Evolutionary conservation across 2,113 vertebrate species (phyloP), one percentile per base, ranked within the genome.

Genomic region (Pseudopipra pipra): DNA sequence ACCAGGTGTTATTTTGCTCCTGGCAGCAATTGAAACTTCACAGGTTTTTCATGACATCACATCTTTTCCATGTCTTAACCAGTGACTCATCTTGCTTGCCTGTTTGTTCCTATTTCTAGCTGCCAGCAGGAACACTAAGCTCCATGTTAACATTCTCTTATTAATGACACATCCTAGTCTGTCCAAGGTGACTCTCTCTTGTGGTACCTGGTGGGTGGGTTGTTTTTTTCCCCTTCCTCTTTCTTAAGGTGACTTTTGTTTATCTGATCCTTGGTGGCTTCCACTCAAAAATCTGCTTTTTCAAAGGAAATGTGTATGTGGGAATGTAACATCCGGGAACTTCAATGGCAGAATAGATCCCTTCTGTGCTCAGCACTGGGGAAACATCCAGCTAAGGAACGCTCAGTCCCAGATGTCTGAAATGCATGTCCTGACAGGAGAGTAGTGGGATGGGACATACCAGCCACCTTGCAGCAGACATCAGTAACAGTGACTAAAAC

Each of bases 31-130:
- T 92, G 85, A 94, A 97, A 93, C 94, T 96, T 97, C 79, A 65
- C 90, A 95, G 89, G 76, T 77, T 89, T 96, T 96, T 96, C 88
- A 82, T 95, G 95, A 96, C 94, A 96, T 93, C 79, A 82, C 28
- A 13, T 95, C 93, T 95, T 85, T 91, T 87, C 91, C 85, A 58
- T 87, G 85, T 86, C 95, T 97, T 93, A 95, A 89, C 77, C 84
- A 93, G 91, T 97, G 96, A 95, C 85, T 97, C 96, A 97, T 95
- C 83, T 74, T 92, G 80, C 70, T 95, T 85, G 93, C 71, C 91
- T 96, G 88, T 95, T 96, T 92, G 87, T 93, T 97, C 89, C 95
- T 96, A 96, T 96, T 97, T 96, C 86, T 94, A 80, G 87, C 88
- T 95, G 75, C 77, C 62, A 91, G 85, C 80, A 94, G 63, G 88